Evolutionary conservation across 1,140 invertebrate species (phyloP).

Genomic region (Eubasilissa regina): DNA sequence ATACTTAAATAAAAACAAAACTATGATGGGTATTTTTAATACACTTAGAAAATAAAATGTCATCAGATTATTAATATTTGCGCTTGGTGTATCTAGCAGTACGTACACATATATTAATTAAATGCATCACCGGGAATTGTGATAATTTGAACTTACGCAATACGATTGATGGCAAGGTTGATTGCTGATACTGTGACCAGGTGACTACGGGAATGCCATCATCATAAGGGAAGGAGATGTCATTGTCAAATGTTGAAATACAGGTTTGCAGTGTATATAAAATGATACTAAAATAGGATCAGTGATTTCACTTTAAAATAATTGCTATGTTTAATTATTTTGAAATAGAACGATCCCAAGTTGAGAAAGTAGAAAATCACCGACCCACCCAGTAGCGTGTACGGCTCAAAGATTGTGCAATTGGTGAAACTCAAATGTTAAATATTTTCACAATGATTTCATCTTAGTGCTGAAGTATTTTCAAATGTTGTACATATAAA

Average conservation of each 20-base stretch:
- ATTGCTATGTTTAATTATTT: background rate
- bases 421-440: too few species aligned
- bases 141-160: constrained; percentile 83
- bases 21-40: too few species aligned
- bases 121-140: constrained; percentile 41
- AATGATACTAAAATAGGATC: constrained; percentile 20
- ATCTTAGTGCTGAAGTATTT: too few species aligned
- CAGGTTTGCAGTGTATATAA: constrained; percentile 33
- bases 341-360: too few species aligned
- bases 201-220: constrained; percentile 78
- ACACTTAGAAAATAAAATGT: background rate
- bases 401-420: too few species aligned
- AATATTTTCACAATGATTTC: too few species aligned
- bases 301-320: background rate
- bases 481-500: too few species aligned
- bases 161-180: constrained; percentile 90
- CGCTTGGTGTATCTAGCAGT: constrained; percentile 29
- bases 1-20: too few species aligned
- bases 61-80: constrained; percentile 16
- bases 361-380: too few species aligned
- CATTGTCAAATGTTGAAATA: constrained; percentile 38
- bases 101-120: constrained; percentile 29
- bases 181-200: constrained; percentile 91
- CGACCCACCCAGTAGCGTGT: too few species aligned
- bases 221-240: constrained; percentile 40